Evolutionary conservation across 2,113 vertebrate species (phyloP), one percentile per base, ranked within the genome.

Genomic region (Poecilia latipinna): DNA sequence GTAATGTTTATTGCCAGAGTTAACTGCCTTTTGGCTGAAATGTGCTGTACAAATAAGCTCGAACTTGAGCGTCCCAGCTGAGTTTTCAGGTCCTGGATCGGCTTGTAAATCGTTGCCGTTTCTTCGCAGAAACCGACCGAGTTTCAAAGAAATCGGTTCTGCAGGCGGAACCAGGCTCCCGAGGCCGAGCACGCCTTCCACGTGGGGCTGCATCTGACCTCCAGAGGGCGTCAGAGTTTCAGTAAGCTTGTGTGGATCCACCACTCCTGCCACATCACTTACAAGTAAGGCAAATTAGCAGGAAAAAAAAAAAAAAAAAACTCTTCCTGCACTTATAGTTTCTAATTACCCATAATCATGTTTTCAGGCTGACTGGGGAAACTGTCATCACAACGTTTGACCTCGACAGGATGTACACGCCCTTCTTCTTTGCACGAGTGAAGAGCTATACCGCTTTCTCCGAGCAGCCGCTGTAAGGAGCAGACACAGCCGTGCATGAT

Each of bases 191-290:
- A 96, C 82, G 97, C 90, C 86, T 99, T 99, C 85, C 97, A 99
- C 32, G 94, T 99, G 78, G 98, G 97, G 70, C 94, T 99, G 0
- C 96, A 97, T 87, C 84, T 99, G 87, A 94, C 95, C 94, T 96
- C 97, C 83, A 96, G 96, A 92, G 96, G 97, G 88, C 96, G 95
- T 66, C 97, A 98, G 90, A 94, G 92, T 61, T 98, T 97, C 91
- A 98, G 95, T 90, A 99, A 98, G 87, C 96, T 99, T 57, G 92
- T 95, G 72, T 99, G 98, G 98, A 95, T 98, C 89, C 98, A 99
- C 93, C 98, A 99, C 88, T 99, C 98, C 79, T 99, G 97, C 93
- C 97, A 98, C 83, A 94, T 97, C 83, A 96, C 95, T 37, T 97
- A 97, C 93, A 98, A 93, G 98, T 99, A 89, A 92, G 95, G 84